Conservation (phyloP, 2,113 vertebrate species). For the Ascaphus truei region DNA sequence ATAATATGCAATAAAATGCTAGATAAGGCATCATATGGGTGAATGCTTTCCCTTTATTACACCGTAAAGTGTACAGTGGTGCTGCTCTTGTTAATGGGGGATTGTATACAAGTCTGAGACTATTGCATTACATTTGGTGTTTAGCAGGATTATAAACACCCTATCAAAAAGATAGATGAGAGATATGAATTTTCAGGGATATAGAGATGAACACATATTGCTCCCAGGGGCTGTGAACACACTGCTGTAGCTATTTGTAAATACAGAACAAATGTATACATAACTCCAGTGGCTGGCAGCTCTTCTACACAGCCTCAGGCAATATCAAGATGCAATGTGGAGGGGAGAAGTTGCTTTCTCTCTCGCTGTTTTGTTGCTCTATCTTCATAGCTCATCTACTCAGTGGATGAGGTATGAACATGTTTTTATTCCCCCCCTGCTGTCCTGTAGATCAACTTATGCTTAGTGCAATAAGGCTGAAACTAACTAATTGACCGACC, state of each 20-base stretch:
- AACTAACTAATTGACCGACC: neutral
- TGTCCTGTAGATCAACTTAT: slow-evolving; percentile 8
- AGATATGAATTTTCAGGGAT: neutral
- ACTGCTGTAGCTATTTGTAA: neutral
- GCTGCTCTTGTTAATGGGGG: too few species aligned
- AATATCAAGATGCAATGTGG: neutral
- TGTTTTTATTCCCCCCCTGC: slow-evolving; percentile 3
- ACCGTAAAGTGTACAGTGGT: too few species aligned
- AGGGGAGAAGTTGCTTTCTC: neutral
- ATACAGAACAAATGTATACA: neutral
- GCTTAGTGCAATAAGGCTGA: too few species aligned
- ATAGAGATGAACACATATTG: neutral
- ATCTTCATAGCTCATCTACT: slow-evolving; percentile 28
- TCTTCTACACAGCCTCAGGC: neutral
- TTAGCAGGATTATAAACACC: too few species aligned
- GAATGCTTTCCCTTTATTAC: too few species aligned
- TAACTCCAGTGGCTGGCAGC: neutral
- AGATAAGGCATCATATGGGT: too few species aligned
- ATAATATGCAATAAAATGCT: too few species aligned
- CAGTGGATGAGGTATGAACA: slow-evolving; percentile 14
- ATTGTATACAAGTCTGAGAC: too few species aligned
- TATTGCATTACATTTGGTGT: too few species aligned
- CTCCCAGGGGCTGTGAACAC: neutral
- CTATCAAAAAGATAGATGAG: too few species aligned
- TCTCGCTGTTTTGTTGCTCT: slow-evolving; percentile 4